Base-by-base conservation (phyloP, 1,140 invertebrate species). In the Ostrea denselamellosa region DNA sequence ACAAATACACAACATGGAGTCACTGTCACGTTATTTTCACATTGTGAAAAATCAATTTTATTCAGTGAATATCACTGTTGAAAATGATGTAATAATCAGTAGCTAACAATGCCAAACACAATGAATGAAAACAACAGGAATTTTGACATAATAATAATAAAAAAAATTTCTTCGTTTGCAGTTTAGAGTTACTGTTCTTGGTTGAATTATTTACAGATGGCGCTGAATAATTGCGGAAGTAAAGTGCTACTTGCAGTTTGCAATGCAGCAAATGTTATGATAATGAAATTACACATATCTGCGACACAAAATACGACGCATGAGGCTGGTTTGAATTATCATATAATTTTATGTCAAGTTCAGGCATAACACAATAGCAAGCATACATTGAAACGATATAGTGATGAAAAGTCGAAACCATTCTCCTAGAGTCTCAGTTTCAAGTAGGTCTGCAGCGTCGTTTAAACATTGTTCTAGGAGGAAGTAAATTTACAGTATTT, bases 231-330 rank as follows among this genome's bases (percentile, higher is more conserved):
- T 77, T 77, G 68, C 68, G 68, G 68, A 77, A 77, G 68, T 77
- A 34, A 77, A 77, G 68, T 77, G 25, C 68, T 77, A 77, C 68
- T 77, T 77, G 68, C 68, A 77, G 25, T 77, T 77, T 77, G 56
- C 68, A 77, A 77, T 28, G 10, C 8, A 14, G 22, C 8, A 77
- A 77, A 77, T 77, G 68, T 77, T 77, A 77, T 77, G 68, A 77
- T 77, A 77, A 77, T 77, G 68, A 77, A 77, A 77, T 77, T 77
- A 77, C 68, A 77, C 68, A 77, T 77, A 77, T 77, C 28, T 25
- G 68, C 28, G 68, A 77, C 68, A 77, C 25, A 77, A 77, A 77
- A 25, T 77, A 28, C 68, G 22, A 34, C 68, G 68, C 25, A 77
- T 28, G 28, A 77, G 9, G 28, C 28, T 34, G 56, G n/a, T 77